These are phyloP conservation scores for Hypomecis punctinalis DNA, from an alignment of 2,888 invertebrate genomes.

Conservation along the genomic window DNA sequence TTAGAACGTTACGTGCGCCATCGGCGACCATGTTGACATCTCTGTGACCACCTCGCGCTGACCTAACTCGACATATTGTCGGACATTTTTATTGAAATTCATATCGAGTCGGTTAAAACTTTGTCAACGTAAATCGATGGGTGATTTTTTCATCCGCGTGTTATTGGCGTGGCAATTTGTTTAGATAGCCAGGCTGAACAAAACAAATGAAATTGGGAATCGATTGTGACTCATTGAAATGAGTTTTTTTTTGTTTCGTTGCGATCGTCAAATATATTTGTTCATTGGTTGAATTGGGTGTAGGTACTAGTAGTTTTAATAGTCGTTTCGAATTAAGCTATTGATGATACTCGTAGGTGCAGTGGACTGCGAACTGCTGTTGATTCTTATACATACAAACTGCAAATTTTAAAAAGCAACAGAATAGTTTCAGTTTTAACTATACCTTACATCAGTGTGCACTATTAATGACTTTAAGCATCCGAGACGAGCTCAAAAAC, in stretches of 20 bases:
- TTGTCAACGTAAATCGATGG: background rate
- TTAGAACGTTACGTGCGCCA: slow-evolving; percentile 6
- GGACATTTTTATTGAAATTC: slow-evolving; percentile 14
- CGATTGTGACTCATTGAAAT: slow-evolving; percentile 8
- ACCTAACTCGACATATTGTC: slow-evolving; percentile 9
- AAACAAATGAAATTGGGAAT: slow-evolving; percentile 15
- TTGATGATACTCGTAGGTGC: too few species aligned
- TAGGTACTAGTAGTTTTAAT: too few species aligned
- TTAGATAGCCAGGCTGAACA: slow-evolving; percentile 2
- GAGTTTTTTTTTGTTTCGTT: background rate
- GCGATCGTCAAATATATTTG: background rate
- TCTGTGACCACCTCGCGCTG: slow-evolving; percentile 6
- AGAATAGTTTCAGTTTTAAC: too few species aligned
- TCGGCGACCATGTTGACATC: slow-evolving; percentile 19
- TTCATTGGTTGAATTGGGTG: too few species aligned
- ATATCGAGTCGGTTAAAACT: background rate
- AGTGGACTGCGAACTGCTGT: too few species aligned
- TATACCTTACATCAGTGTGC: too few species aligned
- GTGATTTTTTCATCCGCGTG: background rate
- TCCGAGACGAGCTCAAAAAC: too few species aligned
- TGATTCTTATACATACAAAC: too few species aligned
- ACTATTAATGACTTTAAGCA: too few species aligned
- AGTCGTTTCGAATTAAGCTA: too few species aligned
- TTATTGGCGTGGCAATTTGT: slow-evolving; percentile 8
- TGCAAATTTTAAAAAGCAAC: too few species aligned